phyloP scores from a whole-genome alignment of 2,113 vertebrate species.

The Eulemur macaco region DNA sequence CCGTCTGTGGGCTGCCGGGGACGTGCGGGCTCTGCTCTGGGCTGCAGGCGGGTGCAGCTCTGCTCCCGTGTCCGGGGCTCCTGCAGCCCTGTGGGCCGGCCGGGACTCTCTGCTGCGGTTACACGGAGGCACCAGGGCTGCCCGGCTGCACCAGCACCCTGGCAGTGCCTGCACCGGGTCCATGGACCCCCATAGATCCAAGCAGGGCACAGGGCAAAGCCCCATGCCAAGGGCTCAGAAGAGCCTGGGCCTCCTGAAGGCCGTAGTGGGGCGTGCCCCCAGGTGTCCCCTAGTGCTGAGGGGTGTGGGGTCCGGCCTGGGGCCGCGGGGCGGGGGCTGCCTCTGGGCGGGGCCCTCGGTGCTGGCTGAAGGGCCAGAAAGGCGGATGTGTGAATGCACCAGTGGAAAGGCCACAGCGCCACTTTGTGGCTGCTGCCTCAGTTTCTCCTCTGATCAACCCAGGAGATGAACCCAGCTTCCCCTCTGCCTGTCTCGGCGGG shows the following conservation, averaged over 20 bases:
- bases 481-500: not conserved
- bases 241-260: not conserved
- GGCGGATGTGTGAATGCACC: not conserved
- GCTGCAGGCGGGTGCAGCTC: no score
- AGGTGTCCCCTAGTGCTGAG: not conserved
- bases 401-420: not conserved
- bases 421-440: not conserved
- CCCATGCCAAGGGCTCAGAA: not conserved
- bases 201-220: not conserved
- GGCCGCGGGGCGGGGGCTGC: not conserved
- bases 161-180: no score
- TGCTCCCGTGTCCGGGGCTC: rapidly evolving
- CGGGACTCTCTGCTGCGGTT: not conserved
- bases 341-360: not conserved
- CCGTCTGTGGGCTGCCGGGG: not conserved
- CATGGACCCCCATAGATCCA: rapidly evolving
- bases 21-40: not conserved
- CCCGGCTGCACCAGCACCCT: not conserved
- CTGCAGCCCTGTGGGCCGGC: not conserved
- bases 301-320: not conserved
- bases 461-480: not conserved
- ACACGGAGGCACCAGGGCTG: rapidly evolving
- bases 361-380: not conserved
- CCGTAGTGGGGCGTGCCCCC: not conserved
- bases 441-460: not conserved